Conservation (phyloP, 2,888 invertebrate species). For the Dynastes grantii region DNA sequence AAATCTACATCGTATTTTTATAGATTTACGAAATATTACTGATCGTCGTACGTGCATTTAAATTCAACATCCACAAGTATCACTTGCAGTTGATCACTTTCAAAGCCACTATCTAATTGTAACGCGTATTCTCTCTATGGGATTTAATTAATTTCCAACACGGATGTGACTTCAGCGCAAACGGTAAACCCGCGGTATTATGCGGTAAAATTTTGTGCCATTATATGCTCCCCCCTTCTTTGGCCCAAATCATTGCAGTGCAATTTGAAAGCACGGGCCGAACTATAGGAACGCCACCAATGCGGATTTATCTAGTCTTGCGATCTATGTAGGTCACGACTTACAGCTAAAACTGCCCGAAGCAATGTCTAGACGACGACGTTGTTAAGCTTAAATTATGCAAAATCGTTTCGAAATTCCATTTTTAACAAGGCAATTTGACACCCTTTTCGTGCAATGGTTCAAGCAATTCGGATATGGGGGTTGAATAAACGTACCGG, state of each 20-base stretch:
- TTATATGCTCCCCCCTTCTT: slow-evolving; percentile 10
- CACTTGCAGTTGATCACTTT: neutral
- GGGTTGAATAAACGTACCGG: neutral
- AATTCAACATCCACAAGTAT: neutral
- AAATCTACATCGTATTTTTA: too few relatives aligned
- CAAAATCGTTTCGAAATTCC: slow-evolving; percentile 33
- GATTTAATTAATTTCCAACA: slow-evolving; percentile 25
- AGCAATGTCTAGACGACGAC: slow-evolving; percentile 35
- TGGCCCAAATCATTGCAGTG: slow-evolving; percentile 20
- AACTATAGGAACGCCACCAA: slow-evolving; percentile 18
- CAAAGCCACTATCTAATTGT: neutral
- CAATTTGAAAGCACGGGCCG: slow-evolving; percentile 9
- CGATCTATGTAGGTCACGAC: slow-evolving; percentile 39
- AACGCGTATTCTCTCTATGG: neutral
- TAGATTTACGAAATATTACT: too few relatives aligned
- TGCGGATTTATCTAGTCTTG: slow-evolving; percentile 29
- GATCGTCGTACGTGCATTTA: too few relatives aligned
- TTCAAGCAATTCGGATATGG: neutral
- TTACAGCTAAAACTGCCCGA: slow-evolving; percentile 26
- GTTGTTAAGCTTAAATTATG: slow-evolving; percentile 32
- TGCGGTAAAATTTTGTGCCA: slow-evolving; percentile 27
- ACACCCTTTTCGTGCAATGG: neutral
- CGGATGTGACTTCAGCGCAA: slow-evolving; percentile 12
- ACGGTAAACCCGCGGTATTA: slow-evolving; percentile 19
- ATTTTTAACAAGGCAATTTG: slow-evolving; percentile 30